These are phyloP conservation scores for Trichonephila inaurata DNA, from an alignment of 1,140 invertebrate genomes.

Conservation along the genomic window DNA sequence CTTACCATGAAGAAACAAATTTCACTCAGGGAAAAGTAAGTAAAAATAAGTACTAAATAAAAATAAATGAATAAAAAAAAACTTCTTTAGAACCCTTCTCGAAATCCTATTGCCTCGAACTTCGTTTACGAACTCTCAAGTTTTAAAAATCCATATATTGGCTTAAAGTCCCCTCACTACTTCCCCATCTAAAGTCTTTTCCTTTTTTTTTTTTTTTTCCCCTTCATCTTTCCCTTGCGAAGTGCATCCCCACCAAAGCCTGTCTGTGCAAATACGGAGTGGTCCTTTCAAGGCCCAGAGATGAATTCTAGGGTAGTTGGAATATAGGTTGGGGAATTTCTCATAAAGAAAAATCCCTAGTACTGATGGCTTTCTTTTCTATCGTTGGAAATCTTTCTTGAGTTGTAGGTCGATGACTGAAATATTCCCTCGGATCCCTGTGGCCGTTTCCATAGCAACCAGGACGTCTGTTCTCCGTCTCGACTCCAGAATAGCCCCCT, in stretches of 20 bases:
- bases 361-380: constrained; percentile 48
- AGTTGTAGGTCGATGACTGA: constrained; percentile 66
- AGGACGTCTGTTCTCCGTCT: constrained; percentile 71
- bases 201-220: too few relatives aligned
- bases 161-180: constrained; percentile 21
- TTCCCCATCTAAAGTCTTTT: neutral
- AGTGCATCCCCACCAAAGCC: neutral
- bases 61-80: neutral
- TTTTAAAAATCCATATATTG: constrained; percentile 36
- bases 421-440: constrained; percentile 27
- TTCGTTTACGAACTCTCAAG: constrained; percentile 9
- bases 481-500: constrained; percentile 29
- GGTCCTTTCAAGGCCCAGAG: neutral
- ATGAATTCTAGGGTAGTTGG: neutral
- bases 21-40: neutral
- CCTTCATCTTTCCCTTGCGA: neutral
- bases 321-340: constrained; percentile 1
- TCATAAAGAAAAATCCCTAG: constrained; percentile 42
- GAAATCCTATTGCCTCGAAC: constrained; percentile 13
- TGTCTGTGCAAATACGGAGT: constrained; percentile 30
- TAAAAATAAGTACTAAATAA: neutral
- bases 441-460: constrained; percentile 51
- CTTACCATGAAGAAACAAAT: neutral
- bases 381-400: constrained; percentile 28
- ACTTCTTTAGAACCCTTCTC: neutral